Evolutionary conservation across 2,797 vertebrate genomes (phyloP), one percentile per base, ranked within the genome.

Genomic region (Bufotes viridis): DNA sequence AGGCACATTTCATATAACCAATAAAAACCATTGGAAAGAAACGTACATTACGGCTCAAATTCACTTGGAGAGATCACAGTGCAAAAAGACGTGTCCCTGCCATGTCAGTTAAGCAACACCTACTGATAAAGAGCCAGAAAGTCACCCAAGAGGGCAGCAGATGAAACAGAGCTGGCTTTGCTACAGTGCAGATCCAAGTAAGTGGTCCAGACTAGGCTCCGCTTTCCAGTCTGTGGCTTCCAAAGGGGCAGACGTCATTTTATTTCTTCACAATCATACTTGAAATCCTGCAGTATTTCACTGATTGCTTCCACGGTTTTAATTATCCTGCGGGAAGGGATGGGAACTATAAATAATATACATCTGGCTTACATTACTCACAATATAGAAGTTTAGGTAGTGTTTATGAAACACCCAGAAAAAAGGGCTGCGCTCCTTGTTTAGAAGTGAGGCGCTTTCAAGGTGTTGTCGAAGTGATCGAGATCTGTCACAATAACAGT

Each of bases 271-370:
- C 97, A 97, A 94, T 99, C 97, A 84, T 97, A 99, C 94, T 97
- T 99, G 92, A 99, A 95, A 91, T 99, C 98, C 94, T 98, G 97
- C 94, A 99, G 96, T 95, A 98, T 96, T 94, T 99, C 96, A 90
- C 96, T 97, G 95, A 98, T 95, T 91, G 95, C 96, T 91, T 97
- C 96, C 91, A 97, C 96, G 95, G 95, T 98, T 96, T 98, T 98
- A 95, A 98, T 98, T 95, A 98, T 96, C 93, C 98, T 99, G 94
- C 34, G 90, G 93, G 93, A 95, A 92, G 90, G 93, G 94, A 96
- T 94, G 94, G 93, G 93, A 95, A 94, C 94, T 94, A 95, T 95
- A 95, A 96, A 96, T 95, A 95, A 95, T 93, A 94, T 90, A 91
- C 94, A 96, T 93, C 95, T 95, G 95, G 95, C 93, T 92, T 6